Percentiles rank a stretch among this genome's conserved stretches.
Conservation (phyloP, 1,140 invertebrate species). For the Daktulosphaira vitifoliae region DNA sequence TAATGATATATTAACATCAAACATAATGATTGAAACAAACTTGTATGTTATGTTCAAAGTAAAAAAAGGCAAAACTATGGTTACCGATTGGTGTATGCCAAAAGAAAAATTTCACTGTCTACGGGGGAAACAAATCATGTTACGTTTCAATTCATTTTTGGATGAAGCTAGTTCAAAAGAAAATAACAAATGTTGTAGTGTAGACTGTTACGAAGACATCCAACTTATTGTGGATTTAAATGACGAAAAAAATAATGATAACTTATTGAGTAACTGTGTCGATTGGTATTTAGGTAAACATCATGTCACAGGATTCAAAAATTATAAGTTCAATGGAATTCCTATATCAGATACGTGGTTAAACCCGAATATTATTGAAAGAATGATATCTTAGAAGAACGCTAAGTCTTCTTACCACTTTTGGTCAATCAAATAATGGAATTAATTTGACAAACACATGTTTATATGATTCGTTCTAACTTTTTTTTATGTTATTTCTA, state of each 20-base stretch:
- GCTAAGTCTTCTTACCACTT: too few relatives aligned
- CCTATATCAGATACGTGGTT: slow-evolving; percentile 28
- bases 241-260: neutral
- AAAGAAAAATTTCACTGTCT: slow-evolving; percentile 15
- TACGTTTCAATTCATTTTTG: neutral
- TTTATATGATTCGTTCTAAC: too few relatives aligned
- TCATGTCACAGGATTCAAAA: slow-evolving; percentile 14
- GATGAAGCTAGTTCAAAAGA: too few relatives aligned
- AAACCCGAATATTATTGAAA: slow-evolving; percentile 13
- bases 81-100: slow-evolving; percentile 1
- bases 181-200: neutral
- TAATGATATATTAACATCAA: slow-evolving; percentile 26
- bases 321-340: slow-evolving; percentile 14
- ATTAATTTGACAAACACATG: too few relatives aligned
- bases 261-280: neutral
- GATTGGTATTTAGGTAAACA: slow-evolving; percentile 27
- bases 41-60: slow-evolving; percentile 28
- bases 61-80: slow-evolving; percentile 8
- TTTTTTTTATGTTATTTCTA: too few relatives aligned
- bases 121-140: slow-evolving; percentile 9
- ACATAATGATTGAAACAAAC: slow-evolving; percentile 22
- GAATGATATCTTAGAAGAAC: neutral
- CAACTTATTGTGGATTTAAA: neutral
- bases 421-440: too few relatives aligned
- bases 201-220: slow-evolving; percentile 3